Evolutionary conservation across 1,140 invertebrate species (phyloP), one percentile per base, ranked within the genome.

Genomic region (Gryon sp.): DNA sequence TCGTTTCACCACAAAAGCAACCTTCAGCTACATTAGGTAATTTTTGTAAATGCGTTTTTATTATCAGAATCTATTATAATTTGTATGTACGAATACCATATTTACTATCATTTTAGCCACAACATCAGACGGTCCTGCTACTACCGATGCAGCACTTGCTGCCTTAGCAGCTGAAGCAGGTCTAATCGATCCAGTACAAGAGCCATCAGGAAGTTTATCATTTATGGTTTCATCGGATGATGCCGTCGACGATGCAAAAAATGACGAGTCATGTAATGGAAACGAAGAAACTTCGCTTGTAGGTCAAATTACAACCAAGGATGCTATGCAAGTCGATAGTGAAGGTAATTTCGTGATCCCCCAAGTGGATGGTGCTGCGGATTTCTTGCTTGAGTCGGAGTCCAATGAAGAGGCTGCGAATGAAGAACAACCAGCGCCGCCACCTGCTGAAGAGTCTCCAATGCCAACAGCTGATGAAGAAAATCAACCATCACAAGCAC

Each of bases 101-200:
- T n/a, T n/a, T n/a, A n/a, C n/a, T n/a, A n/a, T 15, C 19, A 19
- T 80, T 88, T 11, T 76, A 90, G 82, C 90, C 26, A 89, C 90
- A 9, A 90, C 90, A 1, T 90, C 89, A 1, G 92, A 92, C 76
- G 90, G 91, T 8, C 91, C 92, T 12, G 92, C 91, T 2, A 92
- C 92, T 3, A 92, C 91, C 2, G 92, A 93, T 76, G 92, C 92
- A 2, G 92, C 92, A 1, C 79, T 93, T 6, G 92, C 92, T 9
- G 92, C 92, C 1, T 82, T 93, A 5, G 92, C 92, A 19, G 92
- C 92, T 5, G 92, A 93, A 80, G 92, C 92, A 19, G 92, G 92
- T 9, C 79, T 93, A 0, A 90, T 92, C 18, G 91, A 92, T 78
- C 91, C 91, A 0, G 89, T 90, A 24, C 89, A 89, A 19, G 87